Evolutionary conservation across 2,888 invertebrate genomes (phyloP), one percentile per base, ranked within the genome.

Genomic region (Troides aeacus): DNA sequence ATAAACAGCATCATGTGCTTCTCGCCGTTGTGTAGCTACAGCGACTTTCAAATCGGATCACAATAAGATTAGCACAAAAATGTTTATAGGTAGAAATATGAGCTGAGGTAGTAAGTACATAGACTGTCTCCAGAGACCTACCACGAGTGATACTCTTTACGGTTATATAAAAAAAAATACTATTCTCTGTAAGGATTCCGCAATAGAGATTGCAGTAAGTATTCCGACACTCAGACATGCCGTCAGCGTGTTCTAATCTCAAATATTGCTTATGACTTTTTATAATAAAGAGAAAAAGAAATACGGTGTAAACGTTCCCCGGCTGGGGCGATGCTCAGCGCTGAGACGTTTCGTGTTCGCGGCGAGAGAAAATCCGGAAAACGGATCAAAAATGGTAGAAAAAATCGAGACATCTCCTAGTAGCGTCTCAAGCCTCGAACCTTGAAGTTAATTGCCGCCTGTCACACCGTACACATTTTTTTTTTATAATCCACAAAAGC

Each of bases 371-470:
- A 84, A 85, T 80, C 79, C 82, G 86, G 84, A 81, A 87, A 88
- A 84, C 85, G 90, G 87, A 91, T 92, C 86, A 87, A 90, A 89
- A 92, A 91, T 89, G 90, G 80, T 80, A 86, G 84, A 89, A 92
- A 90, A 89, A 89, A 90, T 90, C 90, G 89, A 90, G 92, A 92
- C 92, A 89, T 91, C 92, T 90, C 64, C 87, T 85, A 88, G 84
- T 79, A 82, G 81, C 82, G 92, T 91, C 90, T 90, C 89, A 88
- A 90, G 92, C 87, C 85, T 81, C 82, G 80, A 83, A 82, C 81
- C 82, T 86, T 85, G 82, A 84, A 82, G 85, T 84, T 85, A 80
- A 78, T 74, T 77, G 75, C 66, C 68, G 72, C 24, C 56, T 75
- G 60, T 86, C 74, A 89, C 87, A 91, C 87, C 76, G 84, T 24